A percentile compares a stretch with the other conserved stretches of the same genome.
Evolutionary conservation across 2,113 vertebrate genomes (phyloP).

Genomic region (Corythornis madagascariensis): DNA sequence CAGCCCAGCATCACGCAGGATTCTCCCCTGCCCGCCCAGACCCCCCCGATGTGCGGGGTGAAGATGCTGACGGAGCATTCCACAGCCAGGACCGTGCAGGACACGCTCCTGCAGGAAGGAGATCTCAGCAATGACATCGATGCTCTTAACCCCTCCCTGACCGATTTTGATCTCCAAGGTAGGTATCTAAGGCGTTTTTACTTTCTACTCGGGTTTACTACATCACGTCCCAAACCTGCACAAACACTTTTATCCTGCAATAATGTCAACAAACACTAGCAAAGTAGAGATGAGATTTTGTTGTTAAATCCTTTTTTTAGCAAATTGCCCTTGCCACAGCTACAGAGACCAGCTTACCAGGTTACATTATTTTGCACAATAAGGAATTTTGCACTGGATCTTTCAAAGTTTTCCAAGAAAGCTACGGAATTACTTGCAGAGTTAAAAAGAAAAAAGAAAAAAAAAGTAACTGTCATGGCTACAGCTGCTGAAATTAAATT

Average conservation of each 20-base stretch:
- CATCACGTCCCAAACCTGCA: background rate
- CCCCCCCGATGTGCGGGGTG: constrained; percentile 74
- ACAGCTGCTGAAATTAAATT: background rate
- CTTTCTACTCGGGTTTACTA: too few species aligned
- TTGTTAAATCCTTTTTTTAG: background rate
- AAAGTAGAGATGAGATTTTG: background rate
- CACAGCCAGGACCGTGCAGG: constrained; percentile 78
- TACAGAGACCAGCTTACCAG: background rate
- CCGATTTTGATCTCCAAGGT: constrained; percentile 94
- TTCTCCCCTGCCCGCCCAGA: constrained; percentile 81
- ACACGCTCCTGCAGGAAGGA: constrained; percentile 82
- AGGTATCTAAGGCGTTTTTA: background rate
- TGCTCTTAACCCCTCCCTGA: constrained; percentile 91
- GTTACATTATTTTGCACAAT: background rate
- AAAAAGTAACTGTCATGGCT: background rate
- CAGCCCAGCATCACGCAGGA: constrained; percentile 73
- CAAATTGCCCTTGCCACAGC: background rate
- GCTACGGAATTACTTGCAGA: background rate
- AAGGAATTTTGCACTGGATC: background rate
- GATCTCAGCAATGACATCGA: constrained; percentile 89
- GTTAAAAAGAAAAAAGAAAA: background rate
- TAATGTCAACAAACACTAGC: background rate
- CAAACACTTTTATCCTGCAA: background rate
- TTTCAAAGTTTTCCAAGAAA: background rate
- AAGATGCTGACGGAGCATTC: constrained; percentile 77